Evolutionary conservation across 2,113 vertebrate species (phyloP), one percentile per base, ranked within the genome.

Genomic region (Ochotona curzoniae): DNA sequence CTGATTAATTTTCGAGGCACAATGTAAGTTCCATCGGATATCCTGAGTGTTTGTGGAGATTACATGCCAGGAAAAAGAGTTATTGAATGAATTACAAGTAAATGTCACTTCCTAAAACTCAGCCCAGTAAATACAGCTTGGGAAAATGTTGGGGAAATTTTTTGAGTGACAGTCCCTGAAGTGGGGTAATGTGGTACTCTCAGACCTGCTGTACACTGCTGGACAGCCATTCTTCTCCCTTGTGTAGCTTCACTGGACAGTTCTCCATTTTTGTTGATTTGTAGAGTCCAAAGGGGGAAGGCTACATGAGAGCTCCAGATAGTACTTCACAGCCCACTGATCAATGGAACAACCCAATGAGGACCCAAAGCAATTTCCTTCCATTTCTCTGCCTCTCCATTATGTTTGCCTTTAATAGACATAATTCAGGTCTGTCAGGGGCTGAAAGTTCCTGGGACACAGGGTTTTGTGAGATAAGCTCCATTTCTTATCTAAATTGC

Each of bases 11-110:
- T 94, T 94, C 92, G 93, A 86, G 87, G 20, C 73, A 80, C 6
- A n/a, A 38, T 12, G 13, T 54, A 89, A 69, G 51, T 60, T 74
- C 89, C 88, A 90, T 93, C 95, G 96, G 93, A 90, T 90, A 93
- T 90, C 83, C 51, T 9, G 54, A 94, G 69, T n/a, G 32, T 94
- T 93, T 88, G 89, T 78, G 78, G 90, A 93, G 90, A 94, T 95
- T 86, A 94, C 63, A 88, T 28, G 75, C 66, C 82, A 92, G 83
- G 83, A 75, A 91, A 92, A 88, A 93, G 90, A 86, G 87, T 90
- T 86, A 93, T 82, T 84, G 85, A 94, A 89, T 94, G 94, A 95
- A 94, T 96, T 86, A 66, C 95, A 97, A 96, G 97, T 92, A 96
- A 96, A 96, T 96, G 91, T 94, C 87, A 96, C 69, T 80, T 95